These are phyloP conservation scores for Leuciscus idus DNA, from an alignment of 2,113 vertebrate species.

Conservation along the genomic window DNA sequence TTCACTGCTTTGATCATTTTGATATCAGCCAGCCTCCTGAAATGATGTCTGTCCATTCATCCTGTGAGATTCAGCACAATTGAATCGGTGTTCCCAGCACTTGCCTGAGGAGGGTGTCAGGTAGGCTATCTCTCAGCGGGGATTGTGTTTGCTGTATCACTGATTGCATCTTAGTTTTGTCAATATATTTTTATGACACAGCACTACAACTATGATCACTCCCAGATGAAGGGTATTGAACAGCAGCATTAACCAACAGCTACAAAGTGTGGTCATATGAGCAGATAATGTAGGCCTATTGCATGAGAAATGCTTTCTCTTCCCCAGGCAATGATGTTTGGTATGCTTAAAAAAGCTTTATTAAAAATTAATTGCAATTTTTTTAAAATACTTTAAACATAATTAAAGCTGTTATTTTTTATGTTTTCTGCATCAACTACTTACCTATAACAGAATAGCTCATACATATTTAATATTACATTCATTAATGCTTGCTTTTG, in stretches of 20 bases:
- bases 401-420: no score
- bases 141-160: background rate
- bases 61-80: conserved; percentile 39
- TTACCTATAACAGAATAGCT: no score
- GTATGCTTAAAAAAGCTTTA: no score
- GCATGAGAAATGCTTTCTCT: no score
- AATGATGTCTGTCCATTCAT: background rate
- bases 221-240: background rate
- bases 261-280: background rate
- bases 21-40: conserved; percentile 17
- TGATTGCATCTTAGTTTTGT: conserved; percentile 16
- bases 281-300: background rate
- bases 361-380: no score
- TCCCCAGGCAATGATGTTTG: no score
- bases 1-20: background rate
- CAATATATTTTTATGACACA: background rate
- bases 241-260: background rate
- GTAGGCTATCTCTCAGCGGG: background rate
- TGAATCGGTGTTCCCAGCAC: background rate
- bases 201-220: background rate
- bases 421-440: no score
- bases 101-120: conserved; percentile 3
- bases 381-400: no score
- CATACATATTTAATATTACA: no score
- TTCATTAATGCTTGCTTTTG: no score